phyloP scores from a whole-genome alignment of 92 coral and sea anemone species.

The Zoanthus sociatus region DNA sequence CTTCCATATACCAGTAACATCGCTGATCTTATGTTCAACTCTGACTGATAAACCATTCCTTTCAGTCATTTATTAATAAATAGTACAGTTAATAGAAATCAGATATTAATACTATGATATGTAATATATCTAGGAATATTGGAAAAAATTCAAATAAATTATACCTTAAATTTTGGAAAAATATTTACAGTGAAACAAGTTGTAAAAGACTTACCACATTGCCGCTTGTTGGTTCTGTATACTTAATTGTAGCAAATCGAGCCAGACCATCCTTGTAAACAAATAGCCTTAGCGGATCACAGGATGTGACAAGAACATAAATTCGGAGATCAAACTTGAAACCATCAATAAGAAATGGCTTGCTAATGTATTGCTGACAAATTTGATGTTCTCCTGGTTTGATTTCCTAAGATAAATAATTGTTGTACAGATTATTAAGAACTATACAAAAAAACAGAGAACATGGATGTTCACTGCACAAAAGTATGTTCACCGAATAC shows the following conservation, averaged over 20 bases:
- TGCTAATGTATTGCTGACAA: constrained; percentile 93
- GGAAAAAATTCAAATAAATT: too few species aligned
- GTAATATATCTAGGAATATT: too few species aligned
- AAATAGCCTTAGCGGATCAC: constrained; percentile 95
- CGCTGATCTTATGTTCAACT: too few species aligned
- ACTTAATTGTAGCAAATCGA: constrained; percentile 92
- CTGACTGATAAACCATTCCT: too few species aligned
- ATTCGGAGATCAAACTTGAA: constrained; percentile 94
- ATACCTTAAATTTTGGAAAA: too few species aligned
- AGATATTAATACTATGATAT: too few species aligned
- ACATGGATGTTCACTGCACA: too few species aligned
- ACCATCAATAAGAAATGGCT: constrained; percentile 97
- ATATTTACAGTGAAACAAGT: background rate
- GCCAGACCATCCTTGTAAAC: constrained; percentile 96
- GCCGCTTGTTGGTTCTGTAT: constrained; percentile 84
- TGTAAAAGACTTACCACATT: constrained; percentile 79
- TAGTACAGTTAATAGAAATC: too few species aligned
- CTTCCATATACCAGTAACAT: too few species aligned
- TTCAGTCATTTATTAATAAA: too few species aligned
- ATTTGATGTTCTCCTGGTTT: constrained; percentile 98
- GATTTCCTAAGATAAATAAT: constrained; percentile 65
- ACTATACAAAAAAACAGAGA: background rate
- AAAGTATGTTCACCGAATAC: too few species aligned
- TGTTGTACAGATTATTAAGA: background rate
- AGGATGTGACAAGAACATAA: constrained; percentile 91